phyloP scores from a whole-genome alignment of 2,113 vertebrate species.

The Stigmatopora nigra region DNA sequence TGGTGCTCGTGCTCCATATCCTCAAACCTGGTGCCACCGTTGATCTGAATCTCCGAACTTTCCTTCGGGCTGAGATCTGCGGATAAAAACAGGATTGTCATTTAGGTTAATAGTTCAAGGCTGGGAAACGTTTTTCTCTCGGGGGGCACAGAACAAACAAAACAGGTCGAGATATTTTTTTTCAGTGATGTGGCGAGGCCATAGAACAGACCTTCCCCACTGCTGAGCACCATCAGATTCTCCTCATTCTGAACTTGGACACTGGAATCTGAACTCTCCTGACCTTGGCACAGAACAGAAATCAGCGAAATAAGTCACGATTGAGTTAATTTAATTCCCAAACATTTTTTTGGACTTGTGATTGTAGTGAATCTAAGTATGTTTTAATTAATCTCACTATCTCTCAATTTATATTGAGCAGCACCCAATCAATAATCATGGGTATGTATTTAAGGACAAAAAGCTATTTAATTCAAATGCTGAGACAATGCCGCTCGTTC shows the following conservation, averaged over 20 bases:
- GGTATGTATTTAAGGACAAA: neutral
- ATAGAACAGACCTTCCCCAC: too few species aligned
- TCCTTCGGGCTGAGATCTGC: conserved; percentile 68
- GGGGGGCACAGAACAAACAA: neutral
- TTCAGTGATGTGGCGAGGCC: neutral
- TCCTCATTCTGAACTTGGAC: too few species aligned
- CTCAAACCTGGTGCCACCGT: conserved; percentile 75
- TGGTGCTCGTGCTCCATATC: conserved; percentile 69
- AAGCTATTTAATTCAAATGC: conserved; percentile 12
- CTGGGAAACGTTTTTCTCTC: neutral
- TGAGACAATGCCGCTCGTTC: conserved; percentile 29
- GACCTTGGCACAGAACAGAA: too few species aligned
- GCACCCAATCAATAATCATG: conserved; percentile 1
- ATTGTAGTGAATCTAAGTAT: too few species aligned
- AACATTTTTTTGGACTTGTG: too few species aligned
- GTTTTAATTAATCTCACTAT: neutral
- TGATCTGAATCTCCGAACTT: conserved; percentile 76
- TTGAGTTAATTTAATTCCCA: too few species aligned
- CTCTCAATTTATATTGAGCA: neutral
- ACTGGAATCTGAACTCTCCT: too few species aligned
- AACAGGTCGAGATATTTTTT: neutral
- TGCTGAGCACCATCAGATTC: too few species aligned
- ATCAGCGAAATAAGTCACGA: too few species aligned
- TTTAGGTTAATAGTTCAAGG: neutral
- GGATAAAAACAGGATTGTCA: conserved; percentile 16